Conservation (phyloP, 2,113 vertebrate species). For the Lophura nycthemera region DNA sequence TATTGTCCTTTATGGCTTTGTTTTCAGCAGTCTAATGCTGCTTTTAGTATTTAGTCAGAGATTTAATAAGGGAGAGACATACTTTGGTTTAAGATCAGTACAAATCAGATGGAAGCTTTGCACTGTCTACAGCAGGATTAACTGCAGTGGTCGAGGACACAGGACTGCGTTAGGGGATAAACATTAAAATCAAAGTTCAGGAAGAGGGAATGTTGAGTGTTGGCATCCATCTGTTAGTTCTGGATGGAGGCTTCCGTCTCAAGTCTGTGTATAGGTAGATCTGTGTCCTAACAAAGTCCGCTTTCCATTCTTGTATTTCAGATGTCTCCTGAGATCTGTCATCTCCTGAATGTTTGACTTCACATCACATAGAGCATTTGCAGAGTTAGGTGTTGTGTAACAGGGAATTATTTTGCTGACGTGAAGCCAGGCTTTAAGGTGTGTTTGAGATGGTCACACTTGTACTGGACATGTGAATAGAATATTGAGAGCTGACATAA, state of each 20-base stretch:
- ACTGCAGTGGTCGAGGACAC: not conserved
- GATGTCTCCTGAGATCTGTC: not conserved
- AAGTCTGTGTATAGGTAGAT: not conserved
- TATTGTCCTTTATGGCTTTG: not conserved
- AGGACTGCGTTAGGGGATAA: not conserved
- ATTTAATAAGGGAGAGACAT: not conserved
- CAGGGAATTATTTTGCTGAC: not conserved
- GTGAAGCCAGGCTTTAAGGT: not conserved
- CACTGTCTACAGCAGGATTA: not conserved
- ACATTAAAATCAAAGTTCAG: not conserved
- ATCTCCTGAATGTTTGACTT: not conserved
- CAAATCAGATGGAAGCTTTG: not conserved
- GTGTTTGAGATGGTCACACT: not conserved
- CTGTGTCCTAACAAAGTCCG: not conserved
- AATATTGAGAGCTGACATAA: not conserved
- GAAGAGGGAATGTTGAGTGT: not conserved
- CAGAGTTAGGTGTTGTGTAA: not conserved
- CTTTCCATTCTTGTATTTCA: not conserved
- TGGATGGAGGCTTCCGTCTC: not conserved
- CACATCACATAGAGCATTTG: not conserved
- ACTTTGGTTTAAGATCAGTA: not conserved
- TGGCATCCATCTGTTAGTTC: not conserved
- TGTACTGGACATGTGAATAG: not conserved
- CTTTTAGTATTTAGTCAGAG: not conserved
- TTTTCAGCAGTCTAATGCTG: not conserved